phyloP scores from a whole-genome alignment of 2,113 vertebrate genomes.

The Atlantisia rogersi region DNA sequence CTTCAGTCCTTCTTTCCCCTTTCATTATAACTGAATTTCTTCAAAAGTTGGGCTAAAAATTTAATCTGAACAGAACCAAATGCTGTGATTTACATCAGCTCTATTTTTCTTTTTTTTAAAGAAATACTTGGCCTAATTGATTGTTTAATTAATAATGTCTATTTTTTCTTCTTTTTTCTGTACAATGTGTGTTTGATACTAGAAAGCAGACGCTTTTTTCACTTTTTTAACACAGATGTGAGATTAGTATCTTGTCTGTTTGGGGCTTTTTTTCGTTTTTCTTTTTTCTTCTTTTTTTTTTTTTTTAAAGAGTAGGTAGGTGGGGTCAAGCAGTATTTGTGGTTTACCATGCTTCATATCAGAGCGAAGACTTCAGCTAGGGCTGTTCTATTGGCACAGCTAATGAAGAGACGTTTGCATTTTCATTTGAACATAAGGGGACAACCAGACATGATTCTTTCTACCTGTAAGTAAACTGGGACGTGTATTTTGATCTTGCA shows the following conservation, averaged over 20 bases:
- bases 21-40: neutral
- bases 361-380: neutral
- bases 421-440: neutral
- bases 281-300: neutral
- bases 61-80: neutral
- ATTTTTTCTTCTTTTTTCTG: neutral
- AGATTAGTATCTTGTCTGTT: neutral
- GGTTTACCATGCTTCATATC: slow-evolving; percentile 19
- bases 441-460: slow-evolving; percentile 69
- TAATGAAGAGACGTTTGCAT: neutral
- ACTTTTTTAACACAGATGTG: neutral
- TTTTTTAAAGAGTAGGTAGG: slow-evolving; percentile 22
- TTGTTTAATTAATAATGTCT: neutral
- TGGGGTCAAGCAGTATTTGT: slow-evolving; percentile 23
- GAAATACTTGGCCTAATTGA: neutral
- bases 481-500: neutral
- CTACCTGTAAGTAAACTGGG: slow-evolving; percentile 74
- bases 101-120: neutral
- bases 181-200: neutral
- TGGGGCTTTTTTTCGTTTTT: neutral
- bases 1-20: neutral
- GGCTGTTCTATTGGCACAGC: neutral
- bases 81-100: neutral
- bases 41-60: neutral
- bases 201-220: neutral